A percentile compares a stretch with the other conserved stretches of the same genome.
These are phyloP conservation scores for Hyppa rectilinea DNA, from an alignment of 2,888 invertebrate species.

Conservation along the genomic window DNA sequence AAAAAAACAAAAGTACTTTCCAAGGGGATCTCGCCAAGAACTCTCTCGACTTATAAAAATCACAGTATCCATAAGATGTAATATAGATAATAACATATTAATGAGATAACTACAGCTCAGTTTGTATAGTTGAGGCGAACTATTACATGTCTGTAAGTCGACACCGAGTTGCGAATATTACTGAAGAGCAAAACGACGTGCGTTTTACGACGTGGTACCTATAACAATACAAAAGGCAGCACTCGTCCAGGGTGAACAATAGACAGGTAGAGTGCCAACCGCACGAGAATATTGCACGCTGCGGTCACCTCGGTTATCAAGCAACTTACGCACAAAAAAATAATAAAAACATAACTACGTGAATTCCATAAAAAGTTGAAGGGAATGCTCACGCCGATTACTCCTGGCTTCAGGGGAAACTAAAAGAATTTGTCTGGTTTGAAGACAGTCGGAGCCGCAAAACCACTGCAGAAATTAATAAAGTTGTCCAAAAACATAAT, in stretches of 20 bases:
- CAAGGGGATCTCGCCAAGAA: neutral
- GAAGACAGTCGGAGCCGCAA: conserved; percentile 8
- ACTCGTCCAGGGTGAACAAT: conserved; percentile 72
- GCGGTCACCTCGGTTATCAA: conserved; percentile 69
- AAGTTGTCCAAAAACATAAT: conserved; percentile 10
- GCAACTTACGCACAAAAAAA: conserved; percentile 56
- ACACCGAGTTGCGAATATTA: conserved; percentile 32
- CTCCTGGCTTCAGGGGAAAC: conserved; percentile 28
- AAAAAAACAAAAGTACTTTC: neutral
- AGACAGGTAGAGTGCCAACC: conserved; percentile 69
- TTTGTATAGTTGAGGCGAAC: conserved; percentile 3
- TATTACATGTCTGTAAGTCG: conserved; percentile 14
- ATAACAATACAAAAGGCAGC: conserved; percentile 68
- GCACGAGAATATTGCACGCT: conserved; percentile 75
- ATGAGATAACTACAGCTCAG: neutral
- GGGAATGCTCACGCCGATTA: conserved; percentile 37
- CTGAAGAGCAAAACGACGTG: conserved; percentile 48
- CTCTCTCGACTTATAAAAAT: no score
- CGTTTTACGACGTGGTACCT: conserved; percentile 59
- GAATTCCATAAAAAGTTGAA: conserved; percentile 55
- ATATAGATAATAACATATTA: no score
- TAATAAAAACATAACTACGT: conserved; percentile 53
- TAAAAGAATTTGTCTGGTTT: conserved; percentile 40
- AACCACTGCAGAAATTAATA: conserved; percentile 5
- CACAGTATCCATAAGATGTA: no score